These are phyloP conservation scores for Scaptomyza reducta DNA, from an alignment of 2,888 invertebrate species.

Conservation along the genomic window DNA sequence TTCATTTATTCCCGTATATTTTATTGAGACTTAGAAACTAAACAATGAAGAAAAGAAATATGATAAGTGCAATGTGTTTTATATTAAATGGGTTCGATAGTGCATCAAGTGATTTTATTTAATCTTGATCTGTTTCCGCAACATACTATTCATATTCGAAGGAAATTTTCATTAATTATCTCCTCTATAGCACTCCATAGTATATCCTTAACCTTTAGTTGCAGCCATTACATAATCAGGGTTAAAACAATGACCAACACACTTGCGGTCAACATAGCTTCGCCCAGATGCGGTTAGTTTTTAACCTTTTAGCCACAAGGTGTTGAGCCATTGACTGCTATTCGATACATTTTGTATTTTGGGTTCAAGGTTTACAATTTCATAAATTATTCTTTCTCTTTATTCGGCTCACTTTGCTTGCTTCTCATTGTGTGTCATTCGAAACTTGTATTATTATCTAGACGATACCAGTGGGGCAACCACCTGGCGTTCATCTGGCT, in stretches of 20 bases:
- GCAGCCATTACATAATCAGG: constrained; percentile 39
- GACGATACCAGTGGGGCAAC: constrained; percentile 40
- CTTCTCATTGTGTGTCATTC: constrained; percentile 51
- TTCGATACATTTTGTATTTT: background rate
- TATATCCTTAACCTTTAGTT: background rate
- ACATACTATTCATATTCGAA: no score
- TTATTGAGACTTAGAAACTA: background rate
- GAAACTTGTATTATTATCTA: constrained; percentile 54
- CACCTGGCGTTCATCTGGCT: constrained; percentile 55
- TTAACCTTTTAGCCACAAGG: constrained; percentile 52
- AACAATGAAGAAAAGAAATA: background rate
- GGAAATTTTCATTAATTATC: background rate
- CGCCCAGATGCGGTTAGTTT: constrained; percentile 2
- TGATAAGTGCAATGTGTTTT: background rate
- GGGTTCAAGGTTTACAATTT: constrained; percentile 59
- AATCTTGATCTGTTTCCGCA: no score
- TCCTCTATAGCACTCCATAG: background rate
- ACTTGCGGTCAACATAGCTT: constrained; percentile 30
- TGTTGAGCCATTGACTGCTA: constrained; percentile 23
- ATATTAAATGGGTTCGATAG: background rate
- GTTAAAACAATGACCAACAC: constrained; percentile 8
- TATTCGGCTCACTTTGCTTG: constrained; percentile 2
- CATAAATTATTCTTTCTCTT: constrained; percentile 27
- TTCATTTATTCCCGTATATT: background rate
- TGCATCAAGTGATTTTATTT: no score